A percentile compares a stretch with the other conserved stretches of the same genome.
These are phyloP conservation scores for Perodicticus potto DNA, from an alignment of 2,797 vertebrate species.

Conservation along the genomic window DNA sequence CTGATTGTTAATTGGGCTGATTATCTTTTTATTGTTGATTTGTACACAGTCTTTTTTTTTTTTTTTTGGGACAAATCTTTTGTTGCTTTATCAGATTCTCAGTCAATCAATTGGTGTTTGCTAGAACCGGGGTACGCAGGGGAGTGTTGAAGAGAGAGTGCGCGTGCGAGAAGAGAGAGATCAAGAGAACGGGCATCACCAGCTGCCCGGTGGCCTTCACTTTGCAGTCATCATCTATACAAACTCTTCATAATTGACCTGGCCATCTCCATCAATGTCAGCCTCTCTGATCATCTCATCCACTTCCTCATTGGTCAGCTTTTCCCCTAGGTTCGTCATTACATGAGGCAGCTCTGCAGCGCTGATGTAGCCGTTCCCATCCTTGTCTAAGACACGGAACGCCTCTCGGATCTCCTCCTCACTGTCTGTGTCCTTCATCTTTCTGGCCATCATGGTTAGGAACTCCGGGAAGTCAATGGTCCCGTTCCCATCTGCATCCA, in stretches of 20 bases:
- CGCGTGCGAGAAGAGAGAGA: slow-evolving; percentile 66
- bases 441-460: slow-evolving; percentile 96
- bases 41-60: too few relatives aligned
- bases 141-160: slow-evolving; percentile 79
- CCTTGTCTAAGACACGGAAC: slow-evolving; percentile 96
- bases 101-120: slow-evolving; percentile 84
- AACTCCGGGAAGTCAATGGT: slow-evolving; percentile 96
- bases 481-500: too few relatives aligned
- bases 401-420: slow-evolving; percentile 96
- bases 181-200: slow-evolving; percentile 80
- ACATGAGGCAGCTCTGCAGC: slow-evolving; percentile 94
- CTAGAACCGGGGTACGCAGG: slow-evolving; percentile 84
- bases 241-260: slow-evolving; percentile 97
- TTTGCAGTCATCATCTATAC: slow-evolving; percentile 98
- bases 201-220: slow-evolving; percentile 87
- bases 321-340: slow-evolving; percentile 96
- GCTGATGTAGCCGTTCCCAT: slow-evolving; percentile 95
- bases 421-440: slow-evolving; percentile 97
- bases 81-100: slow-evolving; percentile 86
- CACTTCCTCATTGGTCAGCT: slow-evolving; percentile 95
- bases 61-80: slow-evolving; percentile 78
- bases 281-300: slow-evolving; percentile 96
- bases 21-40: neutral
- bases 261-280: slow-evolving; percentile 94
- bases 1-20: neutral